phyloP scores from a whole-genome alignment of 2,113 vertebrate species.

The Rousettus leschenaultii region DNA sequence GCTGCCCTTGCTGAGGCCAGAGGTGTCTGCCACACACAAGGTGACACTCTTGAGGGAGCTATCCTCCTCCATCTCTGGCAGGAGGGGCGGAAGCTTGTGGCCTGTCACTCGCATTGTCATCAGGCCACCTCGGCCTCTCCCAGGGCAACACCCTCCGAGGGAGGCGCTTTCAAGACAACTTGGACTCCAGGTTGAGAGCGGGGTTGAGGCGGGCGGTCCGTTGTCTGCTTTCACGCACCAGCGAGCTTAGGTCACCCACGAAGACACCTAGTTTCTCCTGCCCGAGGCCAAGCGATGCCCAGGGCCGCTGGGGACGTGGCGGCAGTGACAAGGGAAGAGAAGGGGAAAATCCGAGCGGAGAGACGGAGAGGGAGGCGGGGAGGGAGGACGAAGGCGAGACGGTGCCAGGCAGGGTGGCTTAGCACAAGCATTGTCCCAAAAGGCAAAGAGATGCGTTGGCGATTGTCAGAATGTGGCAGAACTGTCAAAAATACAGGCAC shows the following conservation, averaged over 20 bases:
- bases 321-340: background rate
- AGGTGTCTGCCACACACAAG: background rate
- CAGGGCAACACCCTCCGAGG: background rate
- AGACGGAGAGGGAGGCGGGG: background rate
- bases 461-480: accelerated
- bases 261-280: background rate
- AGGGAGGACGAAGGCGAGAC: background rate
- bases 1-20: background rate
- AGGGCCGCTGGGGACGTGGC: background rate
- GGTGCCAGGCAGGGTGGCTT: accelerated
- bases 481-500: accelerated
- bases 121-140: background rate
- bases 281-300: background rate
- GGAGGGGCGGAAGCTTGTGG: no score
- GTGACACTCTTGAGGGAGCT: background rate
- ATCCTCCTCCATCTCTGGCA: background rate
- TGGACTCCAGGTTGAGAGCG: background rate
- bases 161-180: background rate
- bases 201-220: background rate
- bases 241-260: background rate
- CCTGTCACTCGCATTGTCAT: accelerated
- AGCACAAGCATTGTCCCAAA: background rate
- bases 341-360: background rate
- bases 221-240: background rate
- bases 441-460: accelerated